Evolutionary conservation across 2,797 vertebrate genomes (phyloP).

Genomic region (Urocyon cinereoargenteus): DNA sequence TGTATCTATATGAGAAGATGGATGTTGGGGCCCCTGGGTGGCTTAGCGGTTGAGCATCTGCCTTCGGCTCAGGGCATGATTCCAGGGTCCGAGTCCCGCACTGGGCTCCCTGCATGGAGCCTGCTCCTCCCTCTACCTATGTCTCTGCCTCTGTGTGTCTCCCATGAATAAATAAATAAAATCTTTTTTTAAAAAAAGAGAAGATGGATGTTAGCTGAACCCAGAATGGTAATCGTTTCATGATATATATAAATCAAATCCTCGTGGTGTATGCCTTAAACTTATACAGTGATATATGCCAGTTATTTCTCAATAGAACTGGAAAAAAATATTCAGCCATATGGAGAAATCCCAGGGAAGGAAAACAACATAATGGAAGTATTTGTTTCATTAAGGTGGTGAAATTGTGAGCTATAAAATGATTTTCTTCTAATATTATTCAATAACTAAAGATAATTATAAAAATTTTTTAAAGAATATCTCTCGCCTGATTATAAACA

Average conservation of each 20-base stretch:
- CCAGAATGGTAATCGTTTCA: neutral
- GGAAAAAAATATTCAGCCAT: constrained; percentile 77
- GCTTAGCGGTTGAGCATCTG: no score
- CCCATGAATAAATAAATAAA: no score
- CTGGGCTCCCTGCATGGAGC: no score
- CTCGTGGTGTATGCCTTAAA: neutral
- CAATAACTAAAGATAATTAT: neutral
- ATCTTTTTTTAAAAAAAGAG: neutral
- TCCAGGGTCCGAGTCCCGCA: no score
- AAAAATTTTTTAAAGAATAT: neutral
- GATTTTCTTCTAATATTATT: neutral
- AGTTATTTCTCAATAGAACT: neutral
- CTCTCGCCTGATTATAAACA: neutral
- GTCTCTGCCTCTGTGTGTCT: no score
- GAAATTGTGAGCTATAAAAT: neutral
- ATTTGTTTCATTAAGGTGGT: constrained; percentile 3
- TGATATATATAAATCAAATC: neutral
- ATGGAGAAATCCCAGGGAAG: constrained; percentile 71
- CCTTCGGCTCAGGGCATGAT: no score
- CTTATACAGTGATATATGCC: neutral
- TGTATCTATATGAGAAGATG: neutral
- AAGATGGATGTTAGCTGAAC: neutral
- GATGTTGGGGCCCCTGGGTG: neutral
- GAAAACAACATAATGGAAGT: constrained; percentile 35
- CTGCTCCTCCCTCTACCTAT: no score